Conservation (phyloP, 2,113 vertebrate species). For the Mus spicilegus region DNA sequence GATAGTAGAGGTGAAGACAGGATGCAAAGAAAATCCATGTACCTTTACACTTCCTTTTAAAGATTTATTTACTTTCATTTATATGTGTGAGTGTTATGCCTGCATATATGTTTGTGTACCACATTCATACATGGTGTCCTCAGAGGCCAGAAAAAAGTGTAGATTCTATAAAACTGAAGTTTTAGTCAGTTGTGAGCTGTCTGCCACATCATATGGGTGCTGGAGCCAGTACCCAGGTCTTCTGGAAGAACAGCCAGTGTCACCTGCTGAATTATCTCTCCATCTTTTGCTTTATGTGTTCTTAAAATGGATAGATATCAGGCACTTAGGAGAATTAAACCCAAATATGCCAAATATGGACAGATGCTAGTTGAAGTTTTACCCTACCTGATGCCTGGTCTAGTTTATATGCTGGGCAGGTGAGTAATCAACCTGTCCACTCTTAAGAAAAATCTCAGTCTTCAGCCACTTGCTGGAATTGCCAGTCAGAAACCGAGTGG, state of each 20-base stretch:
- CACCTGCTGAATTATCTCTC: background rate
- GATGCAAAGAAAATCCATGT: background rate
- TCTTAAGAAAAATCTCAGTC: background rate
- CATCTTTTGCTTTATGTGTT: background rate
- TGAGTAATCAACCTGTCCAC: background rate
- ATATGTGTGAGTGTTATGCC: background rate
- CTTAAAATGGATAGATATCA: background rate
- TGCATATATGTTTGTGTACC: background rate
- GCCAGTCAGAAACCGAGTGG: background rate
- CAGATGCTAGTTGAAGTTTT: background rate
- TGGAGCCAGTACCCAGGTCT: background rate
- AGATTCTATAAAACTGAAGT: background rate
- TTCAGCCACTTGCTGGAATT: background rate
- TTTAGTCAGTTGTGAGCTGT: background rate
- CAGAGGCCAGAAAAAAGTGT: background rate
- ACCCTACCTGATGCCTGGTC: too few relatives aligned
- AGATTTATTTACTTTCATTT: background rate
- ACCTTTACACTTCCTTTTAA: background rate
- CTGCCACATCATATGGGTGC: background rate
- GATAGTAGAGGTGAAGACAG: background rate
- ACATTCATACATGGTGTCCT: background rate
- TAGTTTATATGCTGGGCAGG: background rate
- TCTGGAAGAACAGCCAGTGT: background rate
- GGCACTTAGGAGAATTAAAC: background rate
- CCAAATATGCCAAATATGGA: background rate